Evolutionary conservation across 2,113 vertebrate genomes (phyloP).

Genomic region (Sebastes schlegelii): DNA sequence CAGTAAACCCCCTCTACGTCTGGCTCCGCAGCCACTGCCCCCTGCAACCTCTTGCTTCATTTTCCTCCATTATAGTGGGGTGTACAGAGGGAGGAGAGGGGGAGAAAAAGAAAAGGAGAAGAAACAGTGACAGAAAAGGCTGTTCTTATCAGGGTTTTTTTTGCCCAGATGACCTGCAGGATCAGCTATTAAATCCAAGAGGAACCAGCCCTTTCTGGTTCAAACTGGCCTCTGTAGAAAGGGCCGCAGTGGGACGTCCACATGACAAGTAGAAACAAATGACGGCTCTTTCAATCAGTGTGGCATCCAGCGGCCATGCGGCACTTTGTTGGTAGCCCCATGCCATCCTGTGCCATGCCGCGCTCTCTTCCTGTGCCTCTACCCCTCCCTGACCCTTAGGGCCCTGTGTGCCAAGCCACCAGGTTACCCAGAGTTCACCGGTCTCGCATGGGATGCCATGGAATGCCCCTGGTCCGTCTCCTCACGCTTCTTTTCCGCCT

Average conservation of each 20-base stretch:
- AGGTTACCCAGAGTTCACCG: slow-evolving; percentile 76
- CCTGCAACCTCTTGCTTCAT: slow-evolving; percentile 70
- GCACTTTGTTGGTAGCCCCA: slow-evolving; percentile 51
- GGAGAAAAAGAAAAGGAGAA: slow-evolving; percentile 20
- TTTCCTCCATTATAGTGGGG: slow-evolving; percentile 54
- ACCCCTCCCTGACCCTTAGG: slow-evolving; percentile 42
- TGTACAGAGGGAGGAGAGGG: slow-evolving; percentile 35
- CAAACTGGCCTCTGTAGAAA: slow-evolving; percentile 48
- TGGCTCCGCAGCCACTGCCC: slow-evolving; percentile 65
- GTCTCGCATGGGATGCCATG: slow-evolving; percentile 57
- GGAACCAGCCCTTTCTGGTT: slow-evolving; percentile 54
- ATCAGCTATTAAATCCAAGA: slow-evolving; percentile 59
- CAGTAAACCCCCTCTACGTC: slow-evolving; percentile 78
- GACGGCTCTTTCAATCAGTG: slow-evolving; percentile 11
- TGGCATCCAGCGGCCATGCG: background rate
- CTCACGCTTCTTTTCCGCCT: slow-evolving; percentile 10
- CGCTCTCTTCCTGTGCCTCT: slow-evolving; percentile 28
- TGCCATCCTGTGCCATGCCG: slow-evolving; percentile 49
- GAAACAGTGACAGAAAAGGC: slow-evolving; percentile 35
- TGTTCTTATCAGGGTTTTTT: slow-evolving; percentile 55
- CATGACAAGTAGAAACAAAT: slow-evolving; percentile 27
- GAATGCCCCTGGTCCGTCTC: slow-evolving; percentile 43
- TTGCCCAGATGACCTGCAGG: slow-evolving; percentile 51
- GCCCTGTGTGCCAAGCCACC: slow-evolving; percentile 45
- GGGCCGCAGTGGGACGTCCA: slow-evolving; percentile 23